Conservation (phyloP, 2,797 vertebrate genomes). For the Gymnocypris eckloni region DNA sequence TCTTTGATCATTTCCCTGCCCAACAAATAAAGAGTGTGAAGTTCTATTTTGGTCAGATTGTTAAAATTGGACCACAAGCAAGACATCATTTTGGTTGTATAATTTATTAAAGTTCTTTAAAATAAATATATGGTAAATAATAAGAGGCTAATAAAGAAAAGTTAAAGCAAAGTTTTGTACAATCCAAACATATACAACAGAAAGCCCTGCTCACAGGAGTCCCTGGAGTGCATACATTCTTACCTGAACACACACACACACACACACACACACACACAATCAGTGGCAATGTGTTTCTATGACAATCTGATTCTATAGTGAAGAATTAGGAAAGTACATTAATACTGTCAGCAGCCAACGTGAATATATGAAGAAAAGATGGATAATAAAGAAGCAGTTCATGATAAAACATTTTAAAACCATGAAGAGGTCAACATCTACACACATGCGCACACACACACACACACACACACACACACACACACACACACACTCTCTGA, state of each 20-base stretch:
- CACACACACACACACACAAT: slow-evolving; percentile 26
- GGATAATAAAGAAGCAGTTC: slow-evolving; percentile 51
- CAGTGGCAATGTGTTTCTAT: slow-evolving; percentile 41
- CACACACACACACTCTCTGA: neutral
- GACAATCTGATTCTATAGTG: slow-evolving; percentile 55
- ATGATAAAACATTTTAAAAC: slow-evolving; percentile 60
- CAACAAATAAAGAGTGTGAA: too few species aligned
- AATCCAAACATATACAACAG: slow-evolving; percentile 76
- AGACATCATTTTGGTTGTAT: slow-evolving; percentile 36
- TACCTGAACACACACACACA: slow-evolving; percentile 24
- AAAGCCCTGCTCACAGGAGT: slow-evolving; percentile 66
- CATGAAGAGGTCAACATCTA: slow-evolving; percentile 61
- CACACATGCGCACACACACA: neutral
- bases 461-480: slow-evolving; percentile 47
- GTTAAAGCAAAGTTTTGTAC: slow-evolving; percentile 71
- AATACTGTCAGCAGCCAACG: slow-evolving; percentile 58
- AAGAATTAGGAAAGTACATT: slow-evolving; percentile 50
- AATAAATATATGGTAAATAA: slow-evolving; percentile 83
- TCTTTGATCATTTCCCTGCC: too few species aligned
- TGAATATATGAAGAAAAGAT: slow-evolving; percentile 33
- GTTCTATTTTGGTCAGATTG: neutral
- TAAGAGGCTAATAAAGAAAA: slow-evolving; percentile 72
- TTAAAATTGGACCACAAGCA: neutral
- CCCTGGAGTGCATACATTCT: slow-evolving; percentile 46
- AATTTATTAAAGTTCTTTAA: slow-evolving; percentile 82